Conservation (phyloP, 2,888 invertebrate species). For the Geotrupes spiniger region DNA sequence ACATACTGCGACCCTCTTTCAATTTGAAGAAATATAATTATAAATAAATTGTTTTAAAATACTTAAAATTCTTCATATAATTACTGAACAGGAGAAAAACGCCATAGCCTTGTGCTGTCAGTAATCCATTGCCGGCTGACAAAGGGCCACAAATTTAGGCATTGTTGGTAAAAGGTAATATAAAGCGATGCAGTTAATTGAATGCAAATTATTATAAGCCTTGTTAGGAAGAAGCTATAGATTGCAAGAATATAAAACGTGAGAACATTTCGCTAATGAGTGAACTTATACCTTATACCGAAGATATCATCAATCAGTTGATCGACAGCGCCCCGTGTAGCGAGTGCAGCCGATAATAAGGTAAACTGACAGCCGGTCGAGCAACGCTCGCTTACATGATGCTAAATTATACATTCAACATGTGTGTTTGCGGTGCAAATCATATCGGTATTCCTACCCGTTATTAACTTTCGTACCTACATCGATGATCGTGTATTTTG, state of each 20-base stretch:
- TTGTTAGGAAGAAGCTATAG: too few relatives aligned
- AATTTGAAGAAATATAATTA: too few relatives aligned
- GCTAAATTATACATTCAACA: conserved; percentile 18
- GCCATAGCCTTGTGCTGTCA: too few relatives aligned
- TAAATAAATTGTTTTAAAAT: too few relatives aligned
- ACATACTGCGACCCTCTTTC: too few relatives aligned
- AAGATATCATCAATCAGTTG: conserved; percentile 11
- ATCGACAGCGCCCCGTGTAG: conserved; percentile 13
- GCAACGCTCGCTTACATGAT: conserved; percentile 3
- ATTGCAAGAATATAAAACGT: neutral
- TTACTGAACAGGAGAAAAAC: too few relatives aligned
- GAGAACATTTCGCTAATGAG: conserved; percentile 1
- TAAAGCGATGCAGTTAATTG: too few relatives aligned
- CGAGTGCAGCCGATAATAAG: conserved; percentile 15
- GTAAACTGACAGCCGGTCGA: conserved; percentile 12
- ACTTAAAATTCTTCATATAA: too few relatives aligned
- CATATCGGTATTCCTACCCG: conserved; percentile 9
- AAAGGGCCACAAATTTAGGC: too few relatives aligned
- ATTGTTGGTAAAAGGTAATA: too few relatives aligned
- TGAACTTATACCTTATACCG: neutral
- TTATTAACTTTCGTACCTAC: conserved; percentile 9
- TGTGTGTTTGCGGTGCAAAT: conserved; percentile 9
- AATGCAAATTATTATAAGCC: neutral
- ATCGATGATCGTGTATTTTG: conserved; percentile 9
- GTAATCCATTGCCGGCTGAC: too few relatives aligned